phyloP scores from a whole-genome alignment of 2,888 invertebrate genomes.

The Neria commutata region DNA sequence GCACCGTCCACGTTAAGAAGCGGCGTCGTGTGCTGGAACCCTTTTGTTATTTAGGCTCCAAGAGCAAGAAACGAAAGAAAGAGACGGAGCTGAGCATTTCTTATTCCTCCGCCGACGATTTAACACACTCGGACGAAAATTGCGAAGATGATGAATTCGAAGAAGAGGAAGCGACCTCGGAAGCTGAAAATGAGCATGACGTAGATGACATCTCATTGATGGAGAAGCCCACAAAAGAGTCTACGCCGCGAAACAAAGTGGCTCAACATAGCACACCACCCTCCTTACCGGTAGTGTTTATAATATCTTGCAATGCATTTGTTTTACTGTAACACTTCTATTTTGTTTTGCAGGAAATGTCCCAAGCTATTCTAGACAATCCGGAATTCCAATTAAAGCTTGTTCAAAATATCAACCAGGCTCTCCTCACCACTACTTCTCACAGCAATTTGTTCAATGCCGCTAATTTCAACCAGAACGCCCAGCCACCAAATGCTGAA shows the following conservation, averaged over 20 bases:
- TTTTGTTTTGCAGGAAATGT: conserved; percentile 40
- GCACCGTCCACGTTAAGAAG: conserved; percentile 16
- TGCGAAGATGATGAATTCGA: conserved; percentile 16
- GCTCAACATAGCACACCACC: conserved; percentile 28
- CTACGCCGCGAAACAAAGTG: conserved; percentile 41
- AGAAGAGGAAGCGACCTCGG: conserved; percentile 10
- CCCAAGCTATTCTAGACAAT: conserved; percentile 54
- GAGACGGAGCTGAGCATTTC: not conserved
- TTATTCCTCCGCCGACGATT: too few species aligned
- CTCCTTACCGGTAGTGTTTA: conserved; percentile 39
- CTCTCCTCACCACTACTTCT: conserved; percentile 37
- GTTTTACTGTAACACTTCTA: not conserved
- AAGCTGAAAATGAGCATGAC: not conserved
- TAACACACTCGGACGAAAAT: conserved; percentile 14
- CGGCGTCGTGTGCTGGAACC: conserved; percentile 30
- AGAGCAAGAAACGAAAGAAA: not conserved
- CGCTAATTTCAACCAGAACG: not conserved
- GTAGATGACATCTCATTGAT: conserved; percentile 8
- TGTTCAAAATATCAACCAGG: conserved; percentile 55
- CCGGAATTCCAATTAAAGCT: conserved; percentile 51
- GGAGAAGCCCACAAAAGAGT: conserved; percentile 41
- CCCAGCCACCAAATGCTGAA: not conserved
- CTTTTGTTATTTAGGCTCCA: conserved; percentile 32
- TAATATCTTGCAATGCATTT: not conserved
- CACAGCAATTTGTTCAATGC: conserved; percentile 2